Base-by-base conservation (phyloP, 2,888 invertebrate genomes). In the Ashinkailepas kermadecensis region DNA sequence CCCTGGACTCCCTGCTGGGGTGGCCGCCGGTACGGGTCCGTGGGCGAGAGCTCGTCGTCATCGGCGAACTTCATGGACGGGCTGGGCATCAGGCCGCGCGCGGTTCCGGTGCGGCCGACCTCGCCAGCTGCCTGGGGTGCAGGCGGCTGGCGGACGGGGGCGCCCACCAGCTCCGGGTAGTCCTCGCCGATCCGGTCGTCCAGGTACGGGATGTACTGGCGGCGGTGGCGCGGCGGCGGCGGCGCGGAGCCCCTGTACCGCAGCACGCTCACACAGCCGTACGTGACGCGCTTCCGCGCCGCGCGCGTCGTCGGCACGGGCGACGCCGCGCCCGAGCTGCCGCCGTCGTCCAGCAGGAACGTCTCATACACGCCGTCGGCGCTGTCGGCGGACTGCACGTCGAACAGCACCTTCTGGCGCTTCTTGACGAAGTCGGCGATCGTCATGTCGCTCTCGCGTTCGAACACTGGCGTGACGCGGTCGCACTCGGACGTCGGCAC, bases 401-500 rank as follows among this genome's bases (percentile, higher is more conserved):
- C 79, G 21, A 80, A 78, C 62, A 84, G 57, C n/a, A 84, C 70
- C 59, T 81, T 81, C 54, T 83, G 81, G n/a, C 84, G 82, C 78
- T 83, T 84, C 80, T 81, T 82, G n/a, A 67, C 67, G 70, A 83
- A 84, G 80, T 84, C 84, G n/a, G 83, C 83, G 13, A 80, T 78
- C 15, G 81, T 83, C 39, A 84, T 74, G 64, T 65, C 67, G 15
- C 83, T 82, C 81, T 84, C 84, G n/a, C 79, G 82, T n/a, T 82
- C 81, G 78, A 84, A 83, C 54, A 84, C 80, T 15, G 84, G 84
- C 18, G 84, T 84, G 23, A 84, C 84, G 62, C 82, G 82, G 21
- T 83, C 82, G 12, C 21, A 58, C 23, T 81, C 81, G 11, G 81
- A 82, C 11, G 56, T 11, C 74, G 74, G 74, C 56, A 56, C 74